These are phyloP conservation scores for Tachypleus tridentatus DNA, from an alignment of 1,140 invertebrate genomes.

Conservation along the genomic window DNA sequence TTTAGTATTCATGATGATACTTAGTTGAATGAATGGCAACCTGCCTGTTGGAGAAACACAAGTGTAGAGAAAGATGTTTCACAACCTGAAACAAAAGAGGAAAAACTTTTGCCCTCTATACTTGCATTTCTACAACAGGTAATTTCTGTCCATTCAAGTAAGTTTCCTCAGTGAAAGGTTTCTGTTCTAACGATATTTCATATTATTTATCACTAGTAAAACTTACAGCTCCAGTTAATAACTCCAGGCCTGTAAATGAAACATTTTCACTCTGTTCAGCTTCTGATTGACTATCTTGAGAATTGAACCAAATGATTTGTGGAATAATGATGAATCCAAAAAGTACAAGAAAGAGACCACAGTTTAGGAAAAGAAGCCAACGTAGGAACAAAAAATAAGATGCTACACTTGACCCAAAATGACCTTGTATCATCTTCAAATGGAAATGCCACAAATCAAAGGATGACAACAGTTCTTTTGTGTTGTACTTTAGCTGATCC, in stretches of 20 bases:
- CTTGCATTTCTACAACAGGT: no score
- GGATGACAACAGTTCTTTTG: not conserved
- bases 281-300: not conserved
- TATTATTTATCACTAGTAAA: no score
- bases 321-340: not conserved
- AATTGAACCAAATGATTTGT: not conserved
- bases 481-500: not conserved
- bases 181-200: no score
- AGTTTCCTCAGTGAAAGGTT: no score
- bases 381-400: constrained; percentile 1
- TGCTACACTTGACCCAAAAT: not conserved
- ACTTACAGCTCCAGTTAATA: constrained; percentile 1
- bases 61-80: no score
- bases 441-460: constrained; percentile 1
- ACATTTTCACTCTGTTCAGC: not conserved
- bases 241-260: not conserved
- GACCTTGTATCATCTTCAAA: not conserved
- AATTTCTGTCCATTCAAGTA: no score
- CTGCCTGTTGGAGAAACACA: no score
- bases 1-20: no score
- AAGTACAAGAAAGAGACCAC: not conserved
- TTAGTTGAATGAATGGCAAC: no score
- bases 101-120: no score
- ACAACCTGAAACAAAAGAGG: no score
- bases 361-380: not conserved